Evolutionary conservation across 2,888 invertebrate species (phyloP).

Genomic region (Shargacucullia verbasci): DNA sequence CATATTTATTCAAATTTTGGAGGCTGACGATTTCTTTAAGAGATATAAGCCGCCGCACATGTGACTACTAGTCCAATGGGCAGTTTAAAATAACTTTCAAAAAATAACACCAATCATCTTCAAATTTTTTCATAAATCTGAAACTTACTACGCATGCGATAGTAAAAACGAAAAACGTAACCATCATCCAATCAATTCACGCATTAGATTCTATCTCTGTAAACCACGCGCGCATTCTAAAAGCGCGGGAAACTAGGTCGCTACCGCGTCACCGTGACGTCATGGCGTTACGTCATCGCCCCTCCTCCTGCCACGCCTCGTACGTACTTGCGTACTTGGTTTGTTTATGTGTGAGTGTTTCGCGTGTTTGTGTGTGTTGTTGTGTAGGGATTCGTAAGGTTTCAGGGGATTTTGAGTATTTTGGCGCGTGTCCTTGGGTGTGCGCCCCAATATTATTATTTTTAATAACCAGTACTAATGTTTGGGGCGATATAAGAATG

Average conservation of each 20-base stretch:
- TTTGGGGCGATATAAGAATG: too few species aligned
- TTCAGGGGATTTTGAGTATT: too few species aligned
- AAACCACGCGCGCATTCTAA: constrained; percentile 12
- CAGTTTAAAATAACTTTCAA: too few species aligned
- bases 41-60: too few species aligned
- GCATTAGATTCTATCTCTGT: constrained; percentile 23
- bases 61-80: too few species aligned
- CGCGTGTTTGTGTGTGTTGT: neutral
- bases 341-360: constrained; percentile 15
- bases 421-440: too few species aligned
- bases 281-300: constrained; percentile 77
- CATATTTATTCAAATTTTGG: too few species aligned
- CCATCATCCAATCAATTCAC: constrained; percentile 31
- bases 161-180: constrained; percentile 12
- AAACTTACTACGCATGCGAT: neutral
- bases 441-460: too few species aligned
- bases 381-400: neutral
- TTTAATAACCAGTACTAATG: too few species aligned
- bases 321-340: constrained; percentile 33
- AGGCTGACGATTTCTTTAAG: too few species aligned
- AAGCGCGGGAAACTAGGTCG: constrained; percentile 70
- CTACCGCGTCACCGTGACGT: constrained; percentile 72
- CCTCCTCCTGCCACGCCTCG: constrained; percentile 74
- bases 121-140: too few species aligned
- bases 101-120: too few species aligned